Conservation (phyloP, 2,113 vertebrate species). For the Anoura caudifer region DNA sequence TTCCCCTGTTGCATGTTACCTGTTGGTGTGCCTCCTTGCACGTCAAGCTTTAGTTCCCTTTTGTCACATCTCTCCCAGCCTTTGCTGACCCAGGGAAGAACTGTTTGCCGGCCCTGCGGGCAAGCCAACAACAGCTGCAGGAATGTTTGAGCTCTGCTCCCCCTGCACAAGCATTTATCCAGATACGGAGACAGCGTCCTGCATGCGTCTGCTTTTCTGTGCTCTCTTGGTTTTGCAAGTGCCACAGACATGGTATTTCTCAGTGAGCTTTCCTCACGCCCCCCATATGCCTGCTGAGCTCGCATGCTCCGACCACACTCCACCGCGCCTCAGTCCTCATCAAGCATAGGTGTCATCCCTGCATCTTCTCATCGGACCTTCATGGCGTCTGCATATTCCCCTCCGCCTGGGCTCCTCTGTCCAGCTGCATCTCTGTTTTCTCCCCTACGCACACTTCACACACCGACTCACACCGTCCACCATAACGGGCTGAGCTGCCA, state of each 20-base stretch:
- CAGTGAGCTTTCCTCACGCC: neutral
- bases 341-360: fast-evolving
- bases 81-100: neutral
- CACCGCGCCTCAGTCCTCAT: fast-evolving
- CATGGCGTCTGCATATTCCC: fast-evolving
- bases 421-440: neutral
- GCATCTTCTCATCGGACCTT: neutral
- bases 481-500: fast-evolving
- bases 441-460: fast-evolving
- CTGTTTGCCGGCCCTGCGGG: neutral
- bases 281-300: fast-evolving
- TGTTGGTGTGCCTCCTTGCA: too few species aligned
- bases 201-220: neutral
- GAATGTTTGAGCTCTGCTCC: neutral
- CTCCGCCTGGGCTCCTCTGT: fast-evolving
- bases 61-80: neutral
- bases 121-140: neutral
- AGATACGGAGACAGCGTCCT: fast-evolving
- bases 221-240: fast-evolving
- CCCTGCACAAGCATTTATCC: neutral
- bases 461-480: fast-evolving
- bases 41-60: neutral
- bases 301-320: fast-evolving
- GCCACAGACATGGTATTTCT: too few species aligned
- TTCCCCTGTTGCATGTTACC: too few species aligned